Percentiles rank a stretch among this genome's conserved stretches.
These are phyloP conservation scores for Neoaliturus tenellus DNA, from an alignment of 2,888 invertebrate genomes.

Conservation along the genomic window DNA sequence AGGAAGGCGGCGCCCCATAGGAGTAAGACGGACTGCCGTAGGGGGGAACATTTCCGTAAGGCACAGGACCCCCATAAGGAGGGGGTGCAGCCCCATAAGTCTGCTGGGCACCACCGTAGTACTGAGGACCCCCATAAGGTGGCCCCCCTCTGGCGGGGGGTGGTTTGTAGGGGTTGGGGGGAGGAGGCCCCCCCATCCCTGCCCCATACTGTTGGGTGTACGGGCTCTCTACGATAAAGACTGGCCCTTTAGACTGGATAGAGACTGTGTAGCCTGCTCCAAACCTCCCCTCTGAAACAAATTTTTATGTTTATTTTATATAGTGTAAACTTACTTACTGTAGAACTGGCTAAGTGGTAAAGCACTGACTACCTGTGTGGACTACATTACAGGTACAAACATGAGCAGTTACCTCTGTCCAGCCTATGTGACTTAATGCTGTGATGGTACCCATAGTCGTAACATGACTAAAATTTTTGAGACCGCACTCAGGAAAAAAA, in stretches of 20 bases:
- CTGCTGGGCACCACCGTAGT: background rate
- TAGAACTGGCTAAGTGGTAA: no score
- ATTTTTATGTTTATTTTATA: no score
- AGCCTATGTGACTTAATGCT: no score
- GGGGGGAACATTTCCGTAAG: background rate
- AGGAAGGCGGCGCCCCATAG: background rate
- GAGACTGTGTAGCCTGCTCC: conserved; percentile 27
- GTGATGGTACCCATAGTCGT: no score
- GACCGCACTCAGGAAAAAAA: no score
- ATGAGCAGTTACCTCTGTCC: no score
- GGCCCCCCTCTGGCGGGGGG: background rate
- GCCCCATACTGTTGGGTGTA: background rate
- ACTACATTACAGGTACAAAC: no score
- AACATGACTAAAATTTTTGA: no score
- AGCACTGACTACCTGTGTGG: no score
- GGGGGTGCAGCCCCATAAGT: background rate
- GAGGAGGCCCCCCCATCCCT: background rate
- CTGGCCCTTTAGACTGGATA: conserved; percentile 27
- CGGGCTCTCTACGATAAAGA: conserved; percentile 27
- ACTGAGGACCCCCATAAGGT: background rate
- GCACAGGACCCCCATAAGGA: background rate
- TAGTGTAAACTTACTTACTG: no score
- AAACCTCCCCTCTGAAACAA: conserved; percentile 40
- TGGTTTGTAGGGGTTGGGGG: conserved; percentile 8
- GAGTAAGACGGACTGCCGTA: background rate